Evolutionary conservation across 2,113 vertebrate genomes (phyloP), one percentile per base, ranked within the genome.

Genomic region (Triplophysa tibetana): DNA sequence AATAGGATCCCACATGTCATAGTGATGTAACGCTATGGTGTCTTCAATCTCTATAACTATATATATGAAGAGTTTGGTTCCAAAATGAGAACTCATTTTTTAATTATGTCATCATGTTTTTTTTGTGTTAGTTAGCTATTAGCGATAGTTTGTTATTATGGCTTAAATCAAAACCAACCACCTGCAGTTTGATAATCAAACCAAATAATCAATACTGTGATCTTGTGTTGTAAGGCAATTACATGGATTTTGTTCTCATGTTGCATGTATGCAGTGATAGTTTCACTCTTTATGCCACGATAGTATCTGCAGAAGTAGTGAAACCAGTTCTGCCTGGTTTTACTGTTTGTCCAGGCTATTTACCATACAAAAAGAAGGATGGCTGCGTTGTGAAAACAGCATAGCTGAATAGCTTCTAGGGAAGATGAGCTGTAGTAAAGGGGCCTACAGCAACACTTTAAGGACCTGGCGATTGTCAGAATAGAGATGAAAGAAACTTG

Each of bases 311-410:
- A 50, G 24, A 85, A 87, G 86, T 17, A 43, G 89, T 70, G 12
- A 45, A 90, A 92, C 93, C 79, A 66, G 93, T 92, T 82, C 8
- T 68, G 75, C 87, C 76, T 58, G 77, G 61, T n/a, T 74, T 75
- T 14, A n/a, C 9, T 43, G 29, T 65, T 48, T 67, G 66, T 58
- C 11, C 67, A 62, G 11, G 62, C 21, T 87, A 82, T 89, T 89
- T 84, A 86, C 85, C 62, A 63, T 77, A 82, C 41, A 75, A 23
- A 80, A 23, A 56, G 19, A 67, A 52, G 16, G 1, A 41, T 63
- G 21, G 26, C 4, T 75, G 58, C 8, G 4, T 64, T 73, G n/a
- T 45, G 33, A n/a, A 23, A 68, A 24, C n/a, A 29, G 43, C 52
- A 4, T n/a, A 24, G 10, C 6, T 58, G 33, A 48, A 24, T 58